Evolutionary conservation across 2,113 vertebrate species (phyloP).

Genomic region (Solea solea): DNA sequence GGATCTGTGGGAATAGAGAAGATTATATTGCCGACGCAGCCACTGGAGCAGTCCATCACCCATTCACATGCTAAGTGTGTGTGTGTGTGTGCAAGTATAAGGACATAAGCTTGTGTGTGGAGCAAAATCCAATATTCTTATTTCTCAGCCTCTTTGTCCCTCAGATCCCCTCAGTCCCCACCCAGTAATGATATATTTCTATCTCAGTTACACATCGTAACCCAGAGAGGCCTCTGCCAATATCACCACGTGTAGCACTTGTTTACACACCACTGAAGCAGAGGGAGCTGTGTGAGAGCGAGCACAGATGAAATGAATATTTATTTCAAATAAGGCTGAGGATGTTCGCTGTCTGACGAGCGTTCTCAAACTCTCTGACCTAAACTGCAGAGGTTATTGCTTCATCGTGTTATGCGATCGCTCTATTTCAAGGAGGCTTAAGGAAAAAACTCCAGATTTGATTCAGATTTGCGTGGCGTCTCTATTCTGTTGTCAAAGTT

Average conservation of each 20-base stretch:
- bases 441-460: conserved; percentile 42
- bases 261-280: conserved; percentile 76
- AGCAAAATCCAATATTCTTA: conserved; percentile 76
- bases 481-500: conserved; percentile 62
- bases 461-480: conserved; percentile 60
- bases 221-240: conserved; percentile 75
- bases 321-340: conserved; percentile 69
- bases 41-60: conserved; percentile 71
- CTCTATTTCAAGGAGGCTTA: conserved; percentile 60
- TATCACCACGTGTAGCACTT: conserved; percentile 73
- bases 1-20: conserved; percentile 71
- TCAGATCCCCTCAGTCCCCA: conserved; percentile 68
- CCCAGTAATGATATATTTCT: conserved; percentile 78
- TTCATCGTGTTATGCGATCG: conserved; percentile 66
- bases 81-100: conserved; percentile 45
- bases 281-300: conserved; percentile 56
- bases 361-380: conserved; percentile 73
- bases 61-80: conserved; percentile 60
- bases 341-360: conserved; percentile 61
- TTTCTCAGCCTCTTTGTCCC: conserved; percentile 71
- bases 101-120: conserved; percentile 59
- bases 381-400: conserved; percentile 76
- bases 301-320: conserved; percentile 76
- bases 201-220: conserved; percentile 73
- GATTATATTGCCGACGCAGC: conserved; percentile 73